These are phyloP conservation scores for Cynoglossus semilaevis DNA, from an alignment of 2,113 vertebrate genomes.

Conservation along the genomic window DNA sequence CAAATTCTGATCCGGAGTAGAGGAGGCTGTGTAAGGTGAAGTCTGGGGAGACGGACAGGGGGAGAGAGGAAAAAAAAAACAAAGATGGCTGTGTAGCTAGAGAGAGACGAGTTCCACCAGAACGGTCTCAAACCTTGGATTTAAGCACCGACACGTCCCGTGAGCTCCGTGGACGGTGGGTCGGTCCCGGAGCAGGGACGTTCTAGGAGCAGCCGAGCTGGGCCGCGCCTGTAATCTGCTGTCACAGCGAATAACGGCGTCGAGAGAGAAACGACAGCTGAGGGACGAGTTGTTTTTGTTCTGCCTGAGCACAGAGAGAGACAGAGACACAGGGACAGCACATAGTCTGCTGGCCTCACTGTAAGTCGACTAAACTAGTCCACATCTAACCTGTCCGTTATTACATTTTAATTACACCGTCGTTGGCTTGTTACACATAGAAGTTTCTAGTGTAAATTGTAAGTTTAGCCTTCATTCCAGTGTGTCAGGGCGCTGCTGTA, in stretches of 20 bases:
- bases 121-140: conserved; percentile 51
- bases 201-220: conserved; percentile 44
- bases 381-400: conserved; percentile 16
- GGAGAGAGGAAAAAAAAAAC: conserved; percentile 75
- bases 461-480: conserved; percentile 37
- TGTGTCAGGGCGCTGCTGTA: conserved; percentile 46
- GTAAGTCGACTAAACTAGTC: conserved; percentile 61
- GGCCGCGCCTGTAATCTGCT: conserved; percentile 55
- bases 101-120: conserved; percentile 68
- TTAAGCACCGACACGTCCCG: conserved; percentile 54
- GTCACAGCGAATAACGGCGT: conserved; percentile 72
- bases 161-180: conserved; percentile 47
- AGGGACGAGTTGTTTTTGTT: conserved; percentile 77
- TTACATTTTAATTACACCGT: conserved; percentile 40
- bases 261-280: conserved; percentile 66
- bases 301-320: conserved; percentile 41
- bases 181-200: conserved; percentile 56
- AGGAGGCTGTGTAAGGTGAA: conserved; percentile 45
- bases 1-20: conserved; percentile 52
- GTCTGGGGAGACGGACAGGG: conserved; percentile 63
- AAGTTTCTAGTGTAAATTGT: conserved; percentile 16
- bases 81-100: conserved; percentile 82
- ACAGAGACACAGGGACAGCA: conserved; percentile 45
- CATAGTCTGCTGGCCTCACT: conserved; percentile 62
- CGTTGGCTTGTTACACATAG: conserved; percentile 27